Evolutionary conservation across 2,888 invertebrate species (phyloP).

Genomic region (Drosophila hamatofila): DNA sequence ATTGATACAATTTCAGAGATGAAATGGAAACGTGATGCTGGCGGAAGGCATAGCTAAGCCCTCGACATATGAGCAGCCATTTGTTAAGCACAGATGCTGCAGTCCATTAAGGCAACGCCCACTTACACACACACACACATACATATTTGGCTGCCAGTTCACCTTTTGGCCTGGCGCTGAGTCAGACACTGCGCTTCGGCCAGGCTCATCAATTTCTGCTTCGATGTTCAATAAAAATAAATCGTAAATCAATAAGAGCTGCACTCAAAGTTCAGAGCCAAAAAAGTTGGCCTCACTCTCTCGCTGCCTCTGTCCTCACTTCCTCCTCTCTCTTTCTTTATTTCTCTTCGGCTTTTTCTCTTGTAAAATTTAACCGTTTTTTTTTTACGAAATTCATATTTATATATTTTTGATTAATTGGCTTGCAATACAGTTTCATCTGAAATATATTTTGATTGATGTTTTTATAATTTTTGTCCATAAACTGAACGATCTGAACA

Average conservation of each 20-base stretch:
- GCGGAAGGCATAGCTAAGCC: conserved; percentile 3
- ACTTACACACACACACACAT: conserved; percentile 27
- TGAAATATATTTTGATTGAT: conserved; percentile 74
- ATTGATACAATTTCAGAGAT: conserved; percentile 21
- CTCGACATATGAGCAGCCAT: conserved; percentile 40
- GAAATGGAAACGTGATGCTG: conserved; percentile 16
- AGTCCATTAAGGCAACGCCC: conserved; percentile 58
- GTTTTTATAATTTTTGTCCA: conserved; percentile 70
- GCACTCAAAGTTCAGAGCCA: conserved; percentile 59
- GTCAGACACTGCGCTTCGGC: conserved; percentile 30
- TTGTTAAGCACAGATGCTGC: conserved; percentile 41
- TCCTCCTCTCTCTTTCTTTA: background rate
- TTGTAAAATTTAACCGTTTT: conserved; percentile 64
- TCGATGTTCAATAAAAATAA: conserved; percentile 72
- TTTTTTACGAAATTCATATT: conserved; percentile 17
- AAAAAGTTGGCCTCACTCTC: conserved; percentile 26
- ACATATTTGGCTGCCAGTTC: conserved; percentile 43
- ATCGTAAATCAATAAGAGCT: conserved; percentile 78
- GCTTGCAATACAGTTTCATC: conserved; percentile 51
- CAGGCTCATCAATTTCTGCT: conserved; percentile 71
- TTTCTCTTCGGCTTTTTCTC: conserved; percentile 15
- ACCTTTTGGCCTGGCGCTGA: conserved; percentile 73
- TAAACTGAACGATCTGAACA: conserved; percentile 23
- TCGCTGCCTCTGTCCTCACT: background rate
- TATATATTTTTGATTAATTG: conserved; percentile 71